A percentile compares a stretch with the other conserved stretches of the same genome.
Evolutionary conservation across 2,797 vertebrate species (phyloP).

Genomic region (Falco columbarius): DNA sequence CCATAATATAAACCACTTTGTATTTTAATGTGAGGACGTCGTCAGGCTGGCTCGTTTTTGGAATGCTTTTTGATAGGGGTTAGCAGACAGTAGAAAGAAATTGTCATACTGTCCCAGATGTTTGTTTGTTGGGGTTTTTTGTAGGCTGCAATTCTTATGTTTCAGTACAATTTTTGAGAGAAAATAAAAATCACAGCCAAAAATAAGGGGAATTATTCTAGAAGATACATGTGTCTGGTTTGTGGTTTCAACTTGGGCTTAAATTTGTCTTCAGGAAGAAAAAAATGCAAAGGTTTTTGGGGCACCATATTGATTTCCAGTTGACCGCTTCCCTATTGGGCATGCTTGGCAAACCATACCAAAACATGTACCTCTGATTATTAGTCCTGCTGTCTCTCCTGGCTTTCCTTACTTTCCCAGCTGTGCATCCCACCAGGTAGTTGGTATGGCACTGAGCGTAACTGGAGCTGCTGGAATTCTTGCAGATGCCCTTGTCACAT

Average conservation of each 20-base stretch:
- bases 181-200: background rate
- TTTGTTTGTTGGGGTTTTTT: background rate
- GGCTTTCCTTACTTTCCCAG: background rate
- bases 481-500: accelerated
- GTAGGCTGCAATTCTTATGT: background rate
- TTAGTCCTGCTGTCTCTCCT: background rate
- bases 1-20: background rate
- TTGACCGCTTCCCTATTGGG: background rate
- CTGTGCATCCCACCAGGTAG: accelerated
- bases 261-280: background rate
- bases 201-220: background rate
- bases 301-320: background rate
- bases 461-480: background rate
- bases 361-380: background rate
- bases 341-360: background rate
- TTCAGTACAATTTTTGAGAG: background rate
- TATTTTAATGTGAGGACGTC: background rate
- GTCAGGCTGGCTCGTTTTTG: background rate
- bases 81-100: background rate
- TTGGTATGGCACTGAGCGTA: background rate
- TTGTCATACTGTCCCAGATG: background rate
- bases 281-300: background rate
- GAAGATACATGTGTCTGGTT: background rate
- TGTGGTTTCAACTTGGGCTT: background rate
- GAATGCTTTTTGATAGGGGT: background rate